Percentiles rank a stretch among this genome's conserved stretches.
Conservation (phyloP, 2,888 invertebrate species). For the Caenorhabditis imperialis region DNA sequence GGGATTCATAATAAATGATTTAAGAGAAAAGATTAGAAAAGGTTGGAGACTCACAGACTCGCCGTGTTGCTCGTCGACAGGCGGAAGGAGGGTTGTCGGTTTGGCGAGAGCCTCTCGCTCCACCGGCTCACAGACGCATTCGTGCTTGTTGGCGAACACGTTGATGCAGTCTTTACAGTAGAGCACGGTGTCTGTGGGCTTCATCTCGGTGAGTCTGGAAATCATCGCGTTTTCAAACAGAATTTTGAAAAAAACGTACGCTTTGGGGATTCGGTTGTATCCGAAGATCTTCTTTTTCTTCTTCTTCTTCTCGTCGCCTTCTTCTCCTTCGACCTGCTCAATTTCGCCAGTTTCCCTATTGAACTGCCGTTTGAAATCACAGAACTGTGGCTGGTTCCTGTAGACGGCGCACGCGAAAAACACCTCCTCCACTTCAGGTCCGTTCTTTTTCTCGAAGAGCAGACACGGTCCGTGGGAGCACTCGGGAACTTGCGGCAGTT, state of each 20-base stretch:
- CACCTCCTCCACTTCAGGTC: conserved; percentile 39
- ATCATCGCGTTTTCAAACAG: background rate
- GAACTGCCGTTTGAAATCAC: conserved; percentile 36
- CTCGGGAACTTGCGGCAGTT: conserved; percentile 50
- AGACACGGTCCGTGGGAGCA: conserved; percentile 73
- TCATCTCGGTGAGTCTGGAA: conserved; percentile 58
- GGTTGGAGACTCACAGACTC: conserved; percentile 60
- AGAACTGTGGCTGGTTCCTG: conserved; percentile 46
- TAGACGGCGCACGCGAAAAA: conserved; percentile 72
- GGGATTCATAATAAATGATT: background rate
- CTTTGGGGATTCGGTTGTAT: conserved; percentile 58
- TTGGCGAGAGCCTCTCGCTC: conserved; percentile 49
- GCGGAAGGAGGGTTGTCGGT: conserved; percentile 60
- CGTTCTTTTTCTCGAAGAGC: conserved; percentile 64
- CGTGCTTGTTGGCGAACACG: conserved; percentile 62
- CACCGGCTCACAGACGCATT: conserved; percentile 58
- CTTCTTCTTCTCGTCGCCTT: conserved; percentile 18
- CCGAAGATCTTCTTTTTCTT: conserved; percentile 47
- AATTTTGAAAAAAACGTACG: conserved; percentile 33
- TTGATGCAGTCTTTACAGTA: conserved; percentile 64
- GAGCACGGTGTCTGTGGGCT: conserved; percentile 48
- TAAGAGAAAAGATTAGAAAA: background rate
- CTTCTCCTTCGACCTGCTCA: conserved; percentile 28
- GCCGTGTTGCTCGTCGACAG: conserved; percentile 66
- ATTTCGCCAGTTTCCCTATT: conserved; percentile 35